These are phyloP conservation scores for Solenopsis fugax DNA, from an alignment of 1,140 invertebrate species.

Conservation along the genomic window DNA sequence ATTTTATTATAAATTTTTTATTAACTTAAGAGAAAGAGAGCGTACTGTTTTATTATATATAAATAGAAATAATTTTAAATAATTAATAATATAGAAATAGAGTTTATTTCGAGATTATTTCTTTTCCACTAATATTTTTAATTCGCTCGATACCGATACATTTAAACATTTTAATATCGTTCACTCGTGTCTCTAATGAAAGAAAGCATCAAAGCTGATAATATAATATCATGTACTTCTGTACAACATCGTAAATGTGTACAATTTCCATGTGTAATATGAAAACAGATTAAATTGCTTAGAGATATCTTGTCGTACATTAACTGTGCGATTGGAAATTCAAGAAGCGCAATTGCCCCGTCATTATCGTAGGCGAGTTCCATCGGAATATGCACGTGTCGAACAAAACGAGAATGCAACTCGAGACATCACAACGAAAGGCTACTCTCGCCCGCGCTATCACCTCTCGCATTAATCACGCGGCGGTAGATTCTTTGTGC, in stretches of 20 bases:
- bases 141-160: background rate
- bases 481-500: conserved; percentile 71
- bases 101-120: background rate
- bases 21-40: background rate
- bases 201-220: background rate
- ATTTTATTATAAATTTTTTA: background rate
- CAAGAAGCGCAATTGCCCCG: background rate
- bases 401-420: conserved; percentile 5
- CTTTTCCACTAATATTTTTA: background rate
- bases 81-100: background rate
- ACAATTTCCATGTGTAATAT: background rate
- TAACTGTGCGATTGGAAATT: conserved; percentile 28
- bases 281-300: conserved; percentile 36
- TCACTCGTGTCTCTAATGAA: background rate
- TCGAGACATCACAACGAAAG: conserved; percentile 6
- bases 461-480: conserved; percentile 76
- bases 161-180: background rate
- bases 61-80: background rate
- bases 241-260: background rate
- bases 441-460: conserved; percentile 61
- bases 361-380: conserved; percentile 18
- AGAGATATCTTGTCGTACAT: conserved; percentile 31
- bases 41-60: background rate
- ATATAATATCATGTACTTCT: background rate
- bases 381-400: background rate